phyloP scores from a whole-genome alignment of 37 sponge, comb jelly and placozoan species.

The Eunapius fragilis region DNA sequence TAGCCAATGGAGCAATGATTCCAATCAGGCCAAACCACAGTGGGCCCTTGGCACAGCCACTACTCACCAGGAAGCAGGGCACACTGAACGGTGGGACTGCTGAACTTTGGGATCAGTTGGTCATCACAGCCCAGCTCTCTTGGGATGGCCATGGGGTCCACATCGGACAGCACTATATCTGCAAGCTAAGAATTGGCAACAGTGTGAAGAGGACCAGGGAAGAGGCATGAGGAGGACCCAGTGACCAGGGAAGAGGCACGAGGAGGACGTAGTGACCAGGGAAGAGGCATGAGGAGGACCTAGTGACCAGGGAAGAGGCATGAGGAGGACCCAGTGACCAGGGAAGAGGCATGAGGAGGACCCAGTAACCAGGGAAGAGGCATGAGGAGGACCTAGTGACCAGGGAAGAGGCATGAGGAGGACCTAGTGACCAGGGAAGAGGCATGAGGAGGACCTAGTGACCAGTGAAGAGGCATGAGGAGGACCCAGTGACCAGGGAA shows the following conservation, averaged over 20 bases:
- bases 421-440: background rate
- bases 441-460: slow-evolving; percentile 14
- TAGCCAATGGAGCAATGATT: background rate
- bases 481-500: background rate
- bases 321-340: slow-evolving; percentile 6
- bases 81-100: background rate
- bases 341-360: slow-evolving; percentile 1
- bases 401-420: background rate
- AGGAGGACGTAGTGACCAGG: background rate
- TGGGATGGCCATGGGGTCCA: slow-evolving; percentile 41
- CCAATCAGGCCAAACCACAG: background rate
- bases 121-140: background rate
- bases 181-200: too few relatives aligned
- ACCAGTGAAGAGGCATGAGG: background rate
- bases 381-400: slow-evolving; percentile 17
- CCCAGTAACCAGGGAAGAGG: background rate
- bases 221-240: slow-evolving; percentile 10
- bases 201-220: slow-evolving; percentile 11
- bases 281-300: slow-evolving; percentile 7
- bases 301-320: background rate
- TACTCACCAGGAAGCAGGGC: background rate
- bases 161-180: slow-evolving; percentile 19
- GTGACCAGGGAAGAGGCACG: background rate
- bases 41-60: background rate
- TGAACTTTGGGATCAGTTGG: slow-evolving; percentile 17